Percentiles rank a stretch among this genome's conserved stretches.
These are phyloP conservation scores for Aplodontia rufa DNA, from an alignment of 2,113 vertebrate genomes.

Conservation along the genomic window DNA sequence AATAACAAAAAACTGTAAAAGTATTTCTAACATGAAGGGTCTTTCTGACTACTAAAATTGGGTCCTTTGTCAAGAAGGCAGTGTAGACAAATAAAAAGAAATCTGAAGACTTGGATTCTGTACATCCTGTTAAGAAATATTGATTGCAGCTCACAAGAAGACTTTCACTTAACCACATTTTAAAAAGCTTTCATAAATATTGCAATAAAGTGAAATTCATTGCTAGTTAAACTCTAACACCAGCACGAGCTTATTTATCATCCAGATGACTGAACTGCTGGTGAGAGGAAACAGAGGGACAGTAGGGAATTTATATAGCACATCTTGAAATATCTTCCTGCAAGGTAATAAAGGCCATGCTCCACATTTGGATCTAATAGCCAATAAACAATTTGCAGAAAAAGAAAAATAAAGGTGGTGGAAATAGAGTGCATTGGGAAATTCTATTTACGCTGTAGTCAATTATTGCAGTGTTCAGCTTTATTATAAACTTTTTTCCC, in stretches of 20 bases:
- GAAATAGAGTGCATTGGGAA: constrained; percentile 69
- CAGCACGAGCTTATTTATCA: constrained; percentile 79
- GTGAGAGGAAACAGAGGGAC: constrained; percentile 55
- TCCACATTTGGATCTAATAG: constrained; percentile 78
- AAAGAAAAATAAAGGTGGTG: constrained; percentile 73
- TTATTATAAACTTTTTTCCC: constrained; percentile 72
- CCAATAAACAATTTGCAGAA: constrained; percentile 77
- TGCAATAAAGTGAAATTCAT: constrained; percentile 83
- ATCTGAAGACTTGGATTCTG: constrained; percentile 51
- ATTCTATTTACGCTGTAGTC: constrained; percentile 74
- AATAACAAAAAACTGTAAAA: constrained; percentile 1
- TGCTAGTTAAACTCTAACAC: constrained; percentile 82
- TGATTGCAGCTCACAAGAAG: constrained; percentile 71
- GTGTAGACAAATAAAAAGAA: not conserved
- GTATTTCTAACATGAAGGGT: not conserved
- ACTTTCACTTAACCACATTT: constrained; percentile 79
- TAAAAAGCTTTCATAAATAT: constrained; percentile 85
- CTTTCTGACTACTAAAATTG: not conserved
- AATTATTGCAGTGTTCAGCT: constrained; percentile 76
- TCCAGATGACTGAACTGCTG: constrained; percentile 76
- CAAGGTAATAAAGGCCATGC: constrained; percentile 77
- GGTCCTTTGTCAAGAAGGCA: not conserved
- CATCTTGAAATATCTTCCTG: constrained; percentile 82
- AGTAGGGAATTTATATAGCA: constrained; percentile 73
- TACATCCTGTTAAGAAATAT: constrained; percentile 75